Conservation (phyloP, 2,797 vertebrate genomes). For the Pseudopleuronectes americanus region DNA sequence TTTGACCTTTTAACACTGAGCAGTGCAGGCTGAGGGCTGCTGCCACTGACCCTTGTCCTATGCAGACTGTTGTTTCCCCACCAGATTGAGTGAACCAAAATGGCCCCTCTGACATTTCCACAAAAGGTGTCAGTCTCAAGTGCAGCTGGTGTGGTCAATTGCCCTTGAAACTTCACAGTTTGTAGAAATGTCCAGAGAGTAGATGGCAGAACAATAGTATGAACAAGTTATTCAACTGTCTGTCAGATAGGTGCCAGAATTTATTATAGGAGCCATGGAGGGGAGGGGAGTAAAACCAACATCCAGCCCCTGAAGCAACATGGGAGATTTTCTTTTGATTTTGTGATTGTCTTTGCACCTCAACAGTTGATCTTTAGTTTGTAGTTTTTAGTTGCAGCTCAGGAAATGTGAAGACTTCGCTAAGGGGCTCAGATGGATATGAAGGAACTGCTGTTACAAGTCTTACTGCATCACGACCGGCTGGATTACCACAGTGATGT, state of each 20-base stretch:
- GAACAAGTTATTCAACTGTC: too few species aligned
- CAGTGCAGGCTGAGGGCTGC: background rate
- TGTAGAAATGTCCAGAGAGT: background rate
- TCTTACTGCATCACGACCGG: too few species aligned
- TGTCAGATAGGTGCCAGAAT: too few species aligned
- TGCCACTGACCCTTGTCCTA: conserved; percentile 58
- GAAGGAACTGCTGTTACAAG: too few species aligned
- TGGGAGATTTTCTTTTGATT: background rate
- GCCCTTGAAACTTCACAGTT: background rate
- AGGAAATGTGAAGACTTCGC: too few species aligned
- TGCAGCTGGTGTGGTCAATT: conserved; percentile 13
- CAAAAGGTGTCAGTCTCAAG: conserved; percentile 67
- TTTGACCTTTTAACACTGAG: conserved; percentile 50
- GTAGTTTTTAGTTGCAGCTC: background rate
- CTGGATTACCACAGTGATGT: background rate
- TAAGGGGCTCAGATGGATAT: too few species aligned
- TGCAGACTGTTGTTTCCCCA: conserved; percentile 39
- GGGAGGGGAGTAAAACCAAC: too few species aligned
- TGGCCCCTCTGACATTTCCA: conserved; percentile 78
- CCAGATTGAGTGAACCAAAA: conserved; percentile 29
- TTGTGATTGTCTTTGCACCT: background rate
- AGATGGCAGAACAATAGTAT: background rate
- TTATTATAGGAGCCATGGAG: too few species aligned
- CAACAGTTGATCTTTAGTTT: background rate
- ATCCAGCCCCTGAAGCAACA: background rate